Evolutionary conservation across 1,140 invertebrate species (phyloP), one percentile per base, ranked within the genome.

Genomic region (Cydia pomonella): DNA sequence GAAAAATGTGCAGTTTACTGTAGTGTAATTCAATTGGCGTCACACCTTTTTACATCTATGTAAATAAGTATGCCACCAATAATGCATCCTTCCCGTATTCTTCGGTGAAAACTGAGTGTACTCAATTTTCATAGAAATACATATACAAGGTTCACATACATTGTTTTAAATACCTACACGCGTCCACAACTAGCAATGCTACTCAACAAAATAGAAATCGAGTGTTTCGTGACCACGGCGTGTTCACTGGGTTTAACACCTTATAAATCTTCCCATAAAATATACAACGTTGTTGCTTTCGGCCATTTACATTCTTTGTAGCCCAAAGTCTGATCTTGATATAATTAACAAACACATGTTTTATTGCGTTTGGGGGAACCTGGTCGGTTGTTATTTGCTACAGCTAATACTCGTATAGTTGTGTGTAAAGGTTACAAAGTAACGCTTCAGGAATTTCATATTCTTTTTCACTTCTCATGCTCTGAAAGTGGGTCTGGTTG

Each of bases 231-330:
- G 87, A 87, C 87, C 76, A 72, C 66, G 76, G 29, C 80, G 73
- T 76, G 81, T 79, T 83, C 76, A 78, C 82, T 47, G 63, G 88
- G 87, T 86, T 89, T 90, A 90, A 79, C 84, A 85, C 84, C 79
- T 87, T 87, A 76, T 90, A 90, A 90, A 90, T 90, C 80, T 83
- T 47, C 62, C 72, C 82, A 82, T 88, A 90, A 90, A 90, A 87
- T 77, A 87, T 88, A 90, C 87, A 87, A 86, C 87, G 86, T 87
- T 83, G 87, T 88, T 83, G 82, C 80, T 69, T 44, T 25, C 72
- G 71, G 66, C 73, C 71, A 53, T 53, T 66, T 82, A 85, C 78
- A 82, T 76, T 80, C 78, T 84, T 83, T 74, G 73, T 74, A 80
- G 63, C 63, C 63, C 27, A 66, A 66, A 27, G 63, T 80, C 76